These are phyloP conservation scores for Holcopasites calliopsidis DNA, from an alignment of 1,140 invertebrate genomes.

Conservation along the genomic window DNA sequence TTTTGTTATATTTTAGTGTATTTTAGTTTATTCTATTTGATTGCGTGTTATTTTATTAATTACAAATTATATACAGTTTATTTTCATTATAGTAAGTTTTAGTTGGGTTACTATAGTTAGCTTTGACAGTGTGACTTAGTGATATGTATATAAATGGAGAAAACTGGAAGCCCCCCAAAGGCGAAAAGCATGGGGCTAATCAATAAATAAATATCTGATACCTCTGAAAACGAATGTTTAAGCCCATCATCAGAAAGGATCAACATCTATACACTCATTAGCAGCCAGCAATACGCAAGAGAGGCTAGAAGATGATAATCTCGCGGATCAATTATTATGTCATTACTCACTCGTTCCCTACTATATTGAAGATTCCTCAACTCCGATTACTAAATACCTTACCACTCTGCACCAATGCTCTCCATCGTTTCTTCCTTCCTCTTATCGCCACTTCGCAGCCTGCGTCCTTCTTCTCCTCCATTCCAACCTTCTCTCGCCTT, in stretches of 20 bases:
- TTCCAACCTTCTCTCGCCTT: constrained; percentile 14
- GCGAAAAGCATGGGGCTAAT: too few relatives aligned
- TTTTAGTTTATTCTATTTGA: too few relatives aligned
- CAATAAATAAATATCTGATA: too few relatives aligned
- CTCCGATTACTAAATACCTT: constrained; percentile 60
- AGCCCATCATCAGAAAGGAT: neutral
- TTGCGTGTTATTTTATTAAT: too few relatives aligned
- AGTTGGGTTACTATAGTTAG: too few relatives aligned
- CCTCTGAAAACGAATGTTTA: too few relatives aligned
- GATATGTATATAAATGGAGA: too few relatives aligned
- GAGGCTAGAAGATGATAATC: neutral
- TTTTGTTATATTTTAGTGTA: too few relatives aligned
- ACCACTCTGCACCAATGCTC: neutral
- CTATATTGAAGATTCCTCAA: constrained; percentile 59
- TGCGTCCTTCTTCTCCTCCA: neutral
- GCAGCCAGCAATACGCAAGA: neutral
- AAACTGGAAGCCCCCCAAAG: too few relatives aligned
- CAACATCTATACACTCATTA: neutral
- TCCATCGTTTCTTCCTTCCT: neutral
- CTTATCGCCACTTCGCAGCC: neutral
- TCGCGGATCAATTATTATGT: constrained; percentile 18
- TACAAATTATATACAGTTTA: too few relatives aligned
- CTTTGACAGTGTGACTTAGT: too few relatives aligned
- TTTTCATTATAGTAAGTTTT: too few relatives aligned
- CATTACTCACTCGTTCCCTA: constrained; percentile 37